A percentile compares a stretch with the other conserved stretches of the same genome.
Conservation (phyloP, 2,797 vertebrate species). For the Propithecus deckenii region DNA sequence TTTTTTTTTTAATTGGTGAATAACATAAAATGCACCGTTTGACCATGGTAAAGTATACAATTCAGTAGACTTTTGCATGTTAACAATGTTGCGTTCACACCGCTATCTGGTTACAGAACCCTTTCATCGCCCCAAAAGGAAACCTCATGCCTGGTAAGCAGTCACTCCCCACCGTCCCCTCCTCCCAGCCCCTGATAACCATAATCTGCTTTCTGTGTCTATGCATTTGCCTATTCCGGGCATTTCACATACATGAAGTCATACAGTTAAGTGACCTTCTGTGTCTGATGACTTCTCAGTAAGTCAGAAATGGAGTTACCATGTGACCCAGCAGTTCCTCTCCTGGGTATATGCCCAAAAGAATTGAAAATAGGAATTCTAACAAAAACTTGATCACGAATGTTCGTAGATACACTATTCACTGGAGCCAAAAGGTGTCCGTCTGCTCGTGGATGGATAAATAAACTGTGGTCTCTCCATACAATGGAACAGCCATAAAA, state of each 20-base stretch:
- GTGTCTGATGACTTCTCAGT: neutral
- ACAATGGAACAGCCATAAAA: fast-evolving
- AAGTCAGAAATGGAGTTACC: neutral
- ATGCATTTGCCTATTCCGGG: neutral
- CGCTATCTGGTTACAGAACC: neutral
- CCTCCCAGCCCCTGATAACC: neutral
- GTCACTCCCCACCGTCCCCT: no score
- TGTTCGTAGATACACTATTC: neutral
- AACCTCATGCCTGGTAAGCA: fast-evolving
- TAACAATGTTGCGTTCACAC: fast-evolving
- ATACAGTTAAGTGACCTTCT: neutral
- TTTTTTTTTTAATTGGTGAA: neutral
- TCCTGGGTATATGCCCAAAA: neutral
- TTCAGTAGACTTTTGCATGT: neutral
- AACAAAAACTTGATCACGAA: neutral
- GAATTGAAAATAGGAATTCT: neutral
- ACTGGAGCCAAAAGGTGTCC: neutral
- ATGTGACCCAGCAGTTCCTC: no score
- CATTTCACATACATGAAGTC: neutral
- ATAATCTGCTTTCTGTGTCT: neutral
- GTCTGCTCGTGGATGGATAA: neutral
- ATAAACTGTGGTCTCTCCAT: fast-evolving
- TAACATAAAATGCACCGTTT: neutral
- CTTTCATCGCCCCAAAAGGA: neutral
- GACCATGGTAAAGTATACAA: neutral